phyloP scores from a whole-genome alignment of 2,888 invertebrate species.

The Sturmia bella region DNA sequence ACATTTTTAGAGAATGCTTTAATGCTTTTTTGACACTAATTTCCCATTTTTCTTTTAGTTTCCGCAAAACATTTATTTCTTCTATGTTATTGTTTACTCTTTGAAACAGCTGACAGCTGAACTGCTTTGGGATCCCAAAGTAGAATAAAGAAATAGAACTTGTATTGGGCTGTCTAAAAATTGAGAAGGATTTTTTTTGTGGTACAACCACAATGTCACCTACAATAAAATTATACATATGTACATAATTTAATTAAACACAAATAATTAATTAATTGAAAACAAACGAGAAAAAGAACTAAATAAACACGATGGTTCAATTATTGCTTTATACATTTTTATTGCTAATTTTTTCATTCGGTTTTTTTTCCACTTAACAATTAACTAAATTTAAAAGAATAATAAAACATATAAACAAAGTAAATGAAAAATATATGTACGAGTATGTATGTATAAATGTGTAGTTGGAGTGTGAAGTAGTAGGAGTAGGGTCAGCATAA shows the following conservation, averaged over 20 bases:
- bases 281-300: slow-evolving; percentile 45
- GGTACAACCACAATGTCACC: slow-evolving; percentile 40
- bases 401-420: slow-evolving; percentile 18
- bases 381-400: slow-evolving; percentile 36
- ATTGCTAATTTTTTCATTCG: slow-evolving; percentile 41
- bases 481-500: background rate
- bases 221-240: slow-evolving; percentile 15
- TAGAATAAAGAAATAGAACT: too few relatives aligned
- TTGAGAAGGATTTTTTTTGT: too few relatives aligned
- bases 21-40: too few relatives aligned
- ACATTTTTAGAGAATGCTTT: too few relatives aligned
- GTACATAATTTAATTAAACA: too few relatives aligned
- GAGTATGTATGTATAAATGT: slow-evolving; percentile 16
- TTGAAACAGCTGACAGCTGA: too few relatives aligned
- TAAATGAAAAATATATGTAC: slow-evolving; percentile 21
- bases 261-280: slow-evolving; percentile 41
- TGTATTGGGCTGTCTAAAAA: too few relatives aligned
- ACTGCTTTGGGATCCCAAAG: too few relatives aligned
- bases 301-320: slow-evolving; percentile 54
- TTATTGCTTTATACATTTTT: slow-evolving; percentile 58
- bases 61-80: too few relatives aligned
- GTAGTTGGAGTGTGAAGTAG: slow-evolving; percentile 18
- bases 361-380: slow-evolving; percentile 53
- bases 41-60: too few relatives aligned
- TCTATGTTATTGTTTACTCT: too few relatives aligned